phyloP scores from a whole-genome alignment of 2,888 invertebrate genomes.

The Seira sanloemensis region DNA sequence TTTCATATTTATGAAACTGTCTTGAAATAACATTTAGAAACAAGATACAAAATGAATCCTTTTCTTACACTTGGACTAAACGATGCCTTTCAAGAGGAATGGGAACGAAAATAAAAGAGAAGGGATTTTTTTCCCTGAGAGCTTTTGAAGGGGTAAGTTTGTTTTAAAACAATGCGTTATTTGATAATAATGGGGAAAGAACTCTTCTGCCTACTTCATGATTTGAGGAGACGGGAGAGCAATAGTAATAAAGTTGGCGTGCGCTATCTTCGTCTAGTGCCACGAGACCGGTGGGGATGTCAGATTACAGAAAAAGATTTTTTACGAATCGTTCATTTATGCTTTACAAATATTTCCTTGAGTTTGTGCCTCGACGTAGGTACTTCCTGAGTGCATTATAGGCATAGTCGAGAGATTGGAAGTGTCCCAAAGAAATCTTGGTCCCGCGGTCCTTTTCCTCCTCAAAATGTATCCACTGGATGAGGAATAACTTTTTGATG shows the following conservation, averaged over 20 bases:
- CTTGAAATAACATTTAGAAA: background rate
- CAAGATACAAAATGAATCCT: background rate
- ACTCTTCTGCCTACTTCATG: background rate
- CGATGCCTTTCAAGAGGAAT: background rate
- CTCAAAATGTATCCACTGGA: slow-evolving; percentile 39
- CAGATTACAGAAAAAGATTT: background rate
- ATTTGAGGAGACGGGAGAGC: background rate
- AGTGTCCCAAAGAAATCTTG: no score
- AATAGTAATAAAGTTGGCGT: slow-evolving; percentile 4
- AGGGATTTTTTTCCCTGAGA: no score
- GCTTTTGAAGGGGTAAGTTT: slow-evolving; percentile 29
- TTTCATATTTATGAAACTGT: background rate
- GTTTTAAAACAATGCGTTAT: slow-evolving; percentile 40
- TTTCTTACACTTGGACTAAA: background rate
- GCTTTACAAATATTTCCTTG: background rate
- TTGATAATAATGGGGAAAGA: slow-evolving; percentile 17
- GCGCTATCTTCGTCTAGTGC: no score
- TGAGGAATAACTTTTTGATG: slow-evolving; percentile 60
- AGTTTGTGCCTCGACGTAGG: background rate
- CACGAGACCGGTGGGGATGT: no score
- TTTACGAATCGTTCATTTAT: background rate
- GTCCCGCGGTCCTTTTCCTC: no score
- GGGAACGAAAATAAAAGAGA: no score
- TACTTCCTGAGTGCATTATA: no score
- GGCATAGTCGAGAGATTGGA: no score